phyloP scores from a whole-genome alignment of 2,797 vertebrate genomes.

The Pteronotus mesoamericanus region DNA sequence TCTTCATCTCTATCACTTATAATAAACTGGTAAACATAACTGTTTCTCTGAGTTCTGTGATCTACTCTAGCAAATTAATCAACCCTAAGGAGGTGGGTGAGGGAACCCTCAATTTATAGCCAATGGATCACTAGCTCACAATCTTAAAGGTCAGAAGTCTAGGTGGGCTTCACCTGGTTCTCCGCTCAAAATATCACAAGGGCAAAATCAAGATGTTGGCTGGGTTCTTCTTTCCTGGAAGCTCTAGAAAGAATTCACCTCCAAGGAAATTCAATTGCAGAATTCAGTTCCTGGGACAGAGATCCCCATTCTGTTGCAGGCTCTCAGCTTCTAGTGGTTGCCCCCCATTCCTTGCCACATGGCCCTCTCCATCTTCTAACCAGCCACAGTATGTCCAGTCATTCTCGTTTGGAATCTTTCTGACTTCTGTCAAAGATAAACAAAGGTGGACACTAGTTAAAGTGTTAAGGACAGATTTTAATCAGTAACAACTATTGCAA shows the following conservation, averaged over 20 bases:
- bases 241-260: neutral
- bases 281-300: neutral
- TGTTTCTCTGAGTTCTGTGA: neutral
- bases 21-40: neutral
- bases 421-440: neutral
- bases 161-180: neutral
- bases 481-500: neutral
- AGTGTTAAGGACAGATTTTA: neutral
- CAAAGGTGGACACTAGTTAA: neutral
- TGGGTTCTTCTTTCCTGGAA: neutral
- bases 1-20: neutral
- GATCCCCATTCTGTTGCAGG: neutral
- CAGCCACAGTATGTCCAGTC: neutral
- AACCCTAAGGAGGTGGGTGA: neutral
- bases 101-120: neutral
- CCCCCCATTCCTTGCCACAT: too few relatives aligned
- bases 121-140: neutral
- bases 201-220: neutral
- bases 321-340: neutral
- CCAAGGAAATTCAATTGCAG: neutral
- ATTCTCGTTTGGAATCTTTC: neutral
- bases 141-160: neutral
- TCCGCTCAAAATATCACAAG: neutral
- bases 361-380: neutral
- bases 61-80: neutral